Conservation (phyloP, 2,113 vertebrate species). For the Climacteris rufus region DNA sequence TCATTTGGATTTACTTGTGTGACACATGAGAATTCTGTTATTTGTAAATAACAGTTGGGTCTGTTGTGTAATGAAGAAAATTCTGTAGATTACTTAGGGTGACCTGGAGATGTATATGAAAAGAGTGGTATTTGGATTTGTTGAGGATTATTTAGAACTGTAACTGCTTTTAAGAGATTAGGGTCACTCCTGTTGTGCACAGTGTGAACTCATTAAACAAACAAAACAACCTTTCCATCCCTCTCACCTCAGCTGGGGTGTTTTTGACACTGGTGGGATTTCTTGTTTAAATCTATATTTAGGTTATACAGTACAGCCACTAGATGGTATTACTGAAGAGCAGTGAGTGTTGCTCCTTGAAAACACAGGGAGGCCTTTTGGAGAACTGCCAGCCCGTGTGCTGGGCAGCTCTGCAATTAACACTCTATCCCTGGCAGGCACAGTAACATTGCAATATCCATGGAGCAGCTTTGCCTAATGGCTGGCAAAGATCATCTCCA, state of each 20-base stretch:
- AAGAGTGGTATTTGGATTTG: conserved; percentile 17
- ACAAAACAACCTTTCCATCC: not conserved
- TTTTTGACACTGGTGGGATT: not conserved
- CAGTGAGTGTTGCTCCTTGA: not conserved
- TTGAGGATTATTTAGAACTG: conserved; percentile 51
- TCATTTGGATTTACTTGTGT: not conserved
- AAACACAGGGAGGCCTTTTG: conserved; percentile 1
- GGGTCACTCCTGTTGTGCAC: not conserved
- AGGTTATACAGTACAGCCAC: not conserved
- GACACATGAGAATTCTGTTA: not conserved
- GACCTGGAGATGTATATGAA: not conserved
- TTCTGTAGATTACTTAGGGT: not conserved
- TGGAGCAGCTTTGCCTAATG: conserved; percentile 4
- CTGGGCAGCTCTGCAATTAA: conserved; percentile 3
- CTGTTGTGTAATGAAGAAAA: not conserved
- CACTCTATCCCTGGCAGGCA: not conserved
- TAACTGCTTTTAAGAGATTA: conserved; percentile 55
- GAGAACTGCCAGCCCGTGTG: not conserved
- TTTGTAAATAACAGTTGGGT: not conserved
- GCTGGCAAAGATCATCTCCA: not conserved
- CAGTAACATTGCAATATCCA: not conserved
- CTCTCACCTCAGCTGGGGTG: not conserved
- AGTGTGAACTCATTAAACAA: conserved; percentile 18
- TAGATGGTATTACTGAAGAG: conserved; percentile 47
- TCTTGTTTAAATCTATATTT: not conserved